Percentiles rank a stretch among this genome's conserved stretches.
These are phyloP conservation scores for Sussaba pulchella DNA, from an alignment of 2,888 invertebrate genomes.

Conservation along the genomic window DNA sequence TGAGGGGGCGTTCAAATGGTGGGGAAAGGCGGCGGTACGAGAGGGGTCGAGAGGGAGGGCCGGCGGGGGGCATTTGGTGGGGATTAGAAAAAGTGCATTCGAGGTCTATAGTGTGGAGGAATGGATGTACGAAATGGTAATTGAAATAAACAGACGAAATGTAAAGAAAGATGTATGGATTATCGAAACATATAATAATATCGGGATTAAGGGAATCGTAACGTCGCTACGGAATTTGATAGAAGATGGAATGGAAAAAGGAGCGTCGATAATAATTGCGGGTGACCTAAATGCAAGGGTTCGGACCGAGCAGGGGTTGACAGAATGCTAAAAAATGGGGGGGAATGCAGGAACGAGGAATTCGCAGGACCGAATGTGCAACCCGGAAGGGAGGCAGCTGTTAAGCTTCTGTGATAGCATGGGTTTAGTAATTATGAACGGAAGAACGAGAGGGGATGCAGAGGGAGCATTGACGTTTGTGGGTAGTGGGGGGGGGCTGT, in stretches of 20 bases:
- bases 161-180: background rate
- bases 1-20: conserved; percentile 22
- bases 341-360: background rate
- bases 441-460: conserved; percentile 17
- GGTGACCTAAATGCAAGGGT: conserved; percentile 47
- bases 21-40: conserved; percentile 10
- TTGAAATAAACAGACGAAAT: background rate
- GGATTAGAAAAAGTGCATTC: conserved; percentile 30
- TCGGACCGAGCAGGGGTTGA: background rate
- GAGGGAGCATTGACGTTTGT: conserved; percentile 15
- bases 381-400: conserved; percentile 9
- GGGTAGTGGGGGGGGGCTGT: conserved; percentile 7
- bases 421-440: conserved; percentile 7
- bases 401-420: conserved; percentile 2
- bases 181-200: conserved; percentile 44
- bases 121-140: conserved; percentile 39
- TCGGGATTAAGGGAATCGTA: conserved; percentile 17
- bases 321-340: conserved; percentile 1
- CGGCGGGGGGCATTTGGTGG: conserved; percentile 32
- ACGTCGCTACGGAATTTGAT: background rate
- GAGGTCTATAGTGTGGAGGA: conserved; percentile 23
- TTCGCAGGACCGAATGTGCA: background rate
- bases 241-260: background rate
- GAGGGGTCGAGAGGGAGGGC: conserved; percentile 14
- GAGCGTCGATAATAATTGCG: conserved; percentile 9